Evolutionary conservation across 2,888 invertebrate species (phyloP), one percentile per base, ranked within the genome.

Genomic region (Antheraea assamensis): DNA sequence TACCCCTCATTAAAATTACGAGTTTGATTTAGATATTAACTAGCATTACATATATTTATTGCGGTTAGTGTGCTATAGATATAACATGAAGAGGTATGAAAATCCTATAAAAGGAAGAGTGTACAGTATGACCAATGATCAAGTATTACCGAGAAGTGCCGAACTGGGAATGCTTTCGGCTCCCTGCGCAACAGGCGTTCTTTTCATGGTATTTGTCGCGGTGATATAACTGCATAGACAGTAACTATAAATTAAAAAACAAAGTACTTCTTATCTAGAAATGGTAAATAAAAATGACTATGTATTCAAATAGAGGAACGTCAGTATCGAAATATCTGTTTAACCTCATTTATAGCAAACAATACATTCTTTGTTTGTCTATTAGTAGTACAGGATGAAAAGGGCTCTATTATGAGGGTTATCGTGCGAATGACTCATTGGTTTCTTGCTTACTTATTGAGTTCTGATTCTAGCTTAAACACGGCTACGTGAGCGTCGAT

Each of bases 341-440:
- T 64, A 64, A 64, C 61, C 61, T 64, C 61, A 30, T 30, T 64
- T 15, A 30, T 64, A 64, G 27, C 13, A 64, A 64, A 64, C 61
- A 64, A 64, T 17, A 64, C 17, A 30, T 3, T 64, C 61, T 30
- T 30, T 64, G 61, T 30, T 64, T 64, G 61, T 64, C 61, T 15
- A 64, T 64, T 64, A 64, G 58, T 52, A 52, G 52, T 58, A 30
- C 4, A 17, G 61, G 61, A 64, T 64, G 30, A 64, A 17, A 64
- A 64, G 27, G 30, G 30, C 61, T 30, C 17, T 30, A 17, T 64
- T 64, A 64, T 64, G 15, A 27, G 27, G 27, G 27, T 64, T 64
- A 64, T 64, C 61, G 61, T 27, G 30, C 30, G 15, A 27, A 27
- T 64, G 27, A 30, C 27, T 30, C 30, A 30, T 64, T 64, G 27